These are phyloP conservation scores for Caenorhabditis sp. DNA, from an alignment of 2,888 invertebrate genomes.

Conservation along the genomic window DNA sequence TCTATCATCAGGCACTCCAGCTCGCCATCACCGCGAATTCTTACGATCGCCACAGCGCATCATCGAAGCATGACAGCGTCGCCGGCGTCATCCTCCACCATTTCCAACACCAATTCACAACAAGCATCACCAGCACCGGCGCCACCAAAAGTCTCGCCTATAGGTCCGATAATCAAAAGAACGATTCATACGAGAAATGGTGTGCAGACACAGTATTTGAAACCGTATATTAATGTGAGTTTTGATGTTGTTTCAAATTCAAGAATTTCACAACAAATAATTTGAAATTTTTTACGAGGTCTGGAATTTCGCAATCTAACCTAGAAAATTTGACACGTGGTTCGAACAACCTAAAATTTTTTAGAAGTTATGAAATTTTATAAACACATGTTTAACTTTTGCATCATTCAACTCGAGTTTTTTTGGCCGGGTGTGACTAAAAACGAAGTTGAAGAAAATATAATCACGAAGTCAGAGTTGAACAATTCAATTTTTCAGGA, in stretches of 20 bases:
- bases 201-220: constrained; percentile 37
- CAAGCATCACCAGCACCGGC: neutral
- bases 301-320: too few relatives aligned
- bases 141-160: neutral
- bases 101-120: neutral
- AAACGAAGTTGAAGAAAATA: too few relatives aligned
- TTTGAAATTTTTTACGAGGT: too few relatives aligned
- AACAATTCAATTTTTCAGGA: constrained; percentile 9
- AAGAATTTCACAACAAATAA: neutral
- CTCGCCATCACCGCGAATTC: constrained; percentile 22
- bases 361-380: too few relatives aligned
- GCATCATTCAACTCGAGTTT: too few relatives aligned
- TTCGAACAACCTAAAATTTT: too few relatives aligned
- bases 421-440: too few relatives aligned
- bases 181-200: constrained; percentile 47
- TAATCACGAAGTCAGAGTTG: too few relatives aligned
- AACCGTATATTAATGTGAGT: constrained; percentile 37
- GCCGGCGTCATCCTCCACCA: constrained; percentile 28
- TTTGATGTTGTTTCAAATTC: neutral
- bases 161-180: constrained; percentile 33
- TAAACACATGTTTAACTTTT: too few relatives aligned
- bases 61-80: constrained; percentile 25
- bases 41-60: constrained; percentile 10
- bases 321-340: too few relatives aligned
- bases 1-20: constrained; percentile 2